These are phyloP conservation scores for Chaetodon auriga DNA, from an alignment of 2,113 vertebrate species.

Conservation along the genomic window DNA sequence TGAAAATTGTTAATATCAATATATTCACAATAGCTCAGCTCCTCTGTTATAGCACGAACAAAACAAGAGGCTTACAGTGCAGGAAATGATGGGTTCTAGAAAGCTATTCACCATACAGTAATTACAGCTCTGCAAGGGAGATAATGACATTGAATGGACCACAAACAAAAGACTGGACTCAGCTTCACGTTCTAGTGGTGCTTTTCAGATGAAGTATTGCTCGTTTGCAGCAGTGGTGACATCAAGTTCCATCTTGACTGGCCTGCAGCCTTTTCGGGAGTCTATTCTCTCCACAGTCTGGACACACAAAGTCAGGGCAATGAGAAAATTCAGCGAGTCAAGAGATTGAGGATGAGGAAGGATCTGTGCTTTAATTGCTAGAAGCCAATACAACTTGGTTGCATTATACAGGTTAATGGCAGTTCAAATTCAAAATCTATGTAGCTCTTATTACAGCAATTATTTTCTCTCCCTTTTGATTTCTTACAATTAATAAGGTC, in stretches of 20 bases:
- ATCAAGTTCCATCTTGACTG: slow-evolving; percentile 42
- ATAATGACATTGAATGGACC: slow-evolving; percentile 78
- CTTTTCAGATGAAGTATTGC: slow-evolving; percentile 69
- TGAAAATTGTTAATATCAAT: slow-evolving; percentile 68
- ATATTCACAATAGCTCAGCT: slow-evolving; percentile 65
- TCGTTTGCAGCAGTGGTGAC: slow-evolving; percentile 39
- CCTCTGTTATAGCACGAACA: slow-evolving; percentile 50
- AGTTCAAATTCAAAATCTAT: neutral
- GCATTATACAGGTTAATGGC: neutral
- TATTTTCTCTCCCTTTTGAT: neutral
- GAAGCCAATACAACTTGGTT: neutral
- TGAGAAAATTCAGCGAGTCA: slow-evolving; percentile 15
- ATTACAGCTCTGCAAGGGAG: slow-evolving; percentile 73
- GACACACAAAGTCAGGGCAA: slow-evolving; percentile 18
- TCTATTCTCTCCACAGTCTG: slow-evolving; percentile 26
- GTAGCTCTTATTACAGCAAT: neutral
- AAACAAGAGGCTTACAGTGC: slow-evolving; percentile 71
- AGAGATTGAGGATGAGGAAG: neutral
- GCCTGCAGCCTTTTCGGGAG: slow-evolving; percentile 37
- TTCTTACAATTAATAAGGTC: neutral
- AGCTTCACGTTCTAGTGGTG: slow-evolving; percentile 49
- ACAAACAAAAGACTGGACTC: slow-evolving; percentile 73
- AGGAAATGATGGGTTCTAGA: slow-evolving; percentile 75
- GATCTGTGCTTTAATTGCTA: neutral
- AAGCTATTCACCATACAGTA: slow-evolving; percentile 73